These are phyloP conservation scores for Bovichtus variegatus DNA, from an alignment of 2,797 vertebrate genomes.

Conservation along the genomic window DNA sequence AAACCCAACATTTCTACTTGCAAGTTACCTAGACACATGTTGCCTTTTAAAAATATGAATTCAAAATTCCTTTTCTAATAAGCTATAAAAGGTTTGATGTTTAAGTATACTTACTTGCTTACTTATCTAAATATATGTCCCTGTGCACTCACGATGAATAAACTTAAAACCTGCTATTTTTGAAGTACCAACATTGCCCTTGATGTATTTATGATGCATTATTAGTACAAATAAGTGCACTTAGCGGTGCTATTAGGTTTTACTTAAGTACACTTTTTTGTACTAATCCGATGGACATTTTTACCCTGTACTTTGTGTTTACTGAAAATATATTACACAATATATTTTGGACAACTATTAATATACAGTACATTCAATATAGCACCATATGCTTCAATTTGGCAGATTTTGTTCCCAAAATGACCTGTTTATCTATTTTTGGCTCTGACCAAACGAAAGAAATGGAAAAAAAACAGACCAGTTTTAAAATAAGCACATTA, in stretches of 20 bases:
- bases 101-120: not conserved
- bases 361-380: not conserved
- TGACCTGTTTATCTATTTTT: conserved; percentile 4
- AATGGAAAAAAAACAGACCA: not conserved
- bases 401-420: not conserved
- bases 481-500: not conserved
- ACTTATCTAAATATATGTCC: not conserved
- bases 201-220: not conserved
- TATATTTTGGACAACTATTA: not conserved
- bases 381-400: not conserved
- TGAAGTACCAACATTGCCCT: not conserved
- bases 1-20: not conserved
- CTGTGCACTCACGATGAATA: not conserved
- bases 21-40: not conserved
- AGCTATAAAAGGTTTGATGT: too few species aligned
- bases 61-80: not conserved
- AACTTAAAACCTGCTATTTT: not conserved
- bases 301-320: too few species aligned
- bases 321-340: not conserved
- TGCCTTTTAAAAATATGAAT: not conserved
- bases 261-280: not conserved
- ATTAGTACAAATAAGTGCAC: not conserved
- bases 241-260: not conserved
- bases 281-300: not conserved
- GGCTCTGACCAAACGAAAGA: not conserved